These are phyloP conservation scores for Phataginus tricuspis DNA, from an alignment of 2,797 vertebrate species.

Conservation along the genomic window DNA sequence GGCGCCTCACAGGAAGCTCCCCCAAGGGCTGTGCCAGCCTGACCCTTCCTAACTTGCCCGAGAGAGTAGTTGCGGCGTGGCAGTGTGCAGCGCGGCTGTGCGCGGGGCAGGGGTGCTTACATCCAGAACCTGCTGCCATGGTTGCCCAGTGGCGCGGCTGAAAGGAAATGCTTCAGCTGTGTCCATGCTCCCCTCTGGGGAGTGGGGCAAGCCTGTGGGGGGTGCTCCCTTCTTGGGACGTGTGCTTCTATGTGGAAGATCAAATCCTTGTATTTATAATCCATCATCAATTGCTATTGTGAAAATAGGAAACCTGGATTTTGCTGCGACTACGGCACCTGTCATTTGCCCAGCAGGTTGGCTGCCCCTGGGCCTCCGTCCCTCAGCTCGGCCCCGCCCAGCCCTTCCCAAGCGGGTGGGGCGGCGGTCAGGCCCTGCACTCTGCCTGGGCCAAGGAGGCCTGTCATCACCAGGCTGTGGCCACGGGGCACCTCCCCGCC, in stretches of 20 bases:
- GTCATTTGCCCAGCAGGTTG: too few relatives aligned
- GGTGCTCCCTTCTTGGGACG: neutral
- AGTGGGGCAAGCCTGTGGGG: fast-evolving
- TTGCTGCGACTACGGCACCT: fast-evolving
- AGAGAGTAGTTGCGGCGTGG: too few relatives aligned
- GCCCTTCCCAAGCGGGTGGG: neutral
- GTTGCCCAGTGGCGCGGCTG: fast-evolving
- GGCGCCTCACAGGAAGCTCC: neutral
- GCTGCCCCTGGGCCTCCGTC: fast-evolving
- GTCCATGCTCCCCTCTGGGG: neutral
- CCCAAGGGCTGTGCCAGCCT: fast-evolving
- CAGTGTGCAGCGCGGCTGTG: too few relatives aligned
- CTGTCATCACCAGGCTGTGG: neutral
- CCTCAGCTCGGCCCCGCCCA: fast-evolving
- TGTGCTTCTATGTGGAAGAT: neutral
- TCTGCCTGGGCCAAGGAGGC: neutral
- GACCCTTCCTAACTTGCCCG: neutral
- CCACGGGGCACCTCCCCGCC: fast-evolving
- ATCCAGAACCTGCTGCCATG: neutral
- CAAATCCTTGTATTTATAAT: neutral
- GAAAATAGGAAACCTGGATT: neutral
- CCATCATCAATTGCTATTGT: fast-evolving
- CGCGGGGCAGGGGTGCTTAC: fast-evolving
- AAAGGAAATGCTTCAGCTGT: fast-evolving
- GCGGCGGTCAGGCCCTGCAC: neutral